phyloP scores from a whole-genome alignment of 2,797 vertebrate genomes.

The Argya squamiceps region DNA sequence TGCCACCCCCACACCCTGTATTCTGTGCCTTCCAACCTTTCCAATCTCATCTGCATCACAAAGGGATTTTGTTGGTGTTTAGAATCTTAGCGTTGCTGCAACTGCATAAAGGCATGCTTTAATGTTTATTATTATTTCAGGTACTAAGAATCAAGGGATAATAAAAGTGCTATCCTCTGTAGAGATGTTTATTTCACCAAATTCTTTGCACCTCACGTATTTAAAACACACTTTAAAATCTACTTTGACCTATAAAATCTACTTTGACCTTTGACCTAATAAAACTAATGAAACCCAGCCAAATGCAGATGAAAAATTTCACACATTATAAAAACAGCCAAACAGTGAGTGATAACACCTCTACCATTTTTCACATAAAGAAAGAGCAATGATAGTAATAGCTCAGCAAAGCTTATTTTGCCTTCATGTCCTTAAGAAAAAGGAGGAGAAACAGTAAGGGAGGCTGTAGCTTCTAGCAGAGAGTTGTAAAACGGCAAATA shows the following conservation, averaged over 20 bases:
- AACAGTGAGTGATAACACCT: neutral
- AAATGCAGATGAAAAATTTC: neutral
- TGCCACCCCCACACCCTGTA: rapidly evolving
- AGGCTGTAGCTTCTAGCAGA: neutral
- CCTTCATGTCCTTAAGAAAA: neutral
- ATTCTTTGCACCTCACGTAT: neutral
- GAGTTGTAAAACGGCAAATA: neutral
- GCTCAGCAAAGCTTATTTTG: neutral
- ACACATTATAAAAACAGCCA: neutral
- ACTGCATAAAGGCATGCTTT: neutral
- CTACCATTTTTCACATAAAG: neutral
- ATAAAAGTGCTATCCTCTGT: neutral
- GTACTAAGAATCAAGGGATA: neutral
- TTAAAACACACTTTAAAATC: neutral
- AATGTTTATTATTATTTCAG: neutral
- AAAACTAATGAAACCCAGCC: neutral
- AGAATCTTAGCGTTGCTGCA: neutral
- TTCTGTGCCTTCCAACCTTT: neutral
- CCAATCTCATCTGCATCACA: neutral
- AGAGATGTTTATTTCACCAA: neutral
- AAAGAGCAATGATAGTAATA: neutral
- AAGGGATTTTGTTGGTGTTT: neutral
- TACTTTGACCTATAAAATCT: neutral
- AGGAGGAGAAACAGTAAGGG: neutral
- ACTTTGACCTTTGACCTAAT: neutral